Evolutionary conservation across 2,797 vertebrate species (phyloP), one percentile per base, ranked within the genome.

Genomic region (Melanotaenia parkinsoni): DNA sequence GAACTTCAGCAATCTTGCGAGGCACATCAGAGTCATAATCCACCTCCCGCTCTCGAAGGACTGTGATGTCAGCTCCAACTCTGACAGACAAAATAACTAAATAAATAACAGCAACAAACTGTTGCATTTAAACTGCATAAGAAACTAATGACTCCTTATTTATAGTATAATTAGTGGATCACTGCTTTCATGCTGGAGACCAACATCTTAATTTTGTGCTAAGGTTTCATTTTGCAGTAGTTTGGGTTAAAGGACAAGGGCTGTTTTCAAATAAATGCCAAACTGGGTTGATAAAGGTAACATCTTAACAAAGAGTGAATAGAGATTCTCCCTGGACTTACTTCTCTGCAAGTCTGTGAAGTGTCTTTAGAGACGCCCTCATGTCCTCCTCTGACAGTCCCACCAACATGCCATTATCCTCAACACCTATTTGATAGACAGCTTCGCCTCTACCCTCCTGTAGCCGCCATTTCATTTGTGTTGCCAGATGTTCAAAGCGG

Each of bases 381-480:
- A 99, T 97, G 82, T 99, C 98, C 56, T 97, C 96, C 84, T 98
- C 97, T 0, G 97, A 95, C 63, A 99, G 94, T 63, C 98, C 98
- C 83, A 97, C 98, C 81, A 99, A 93, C 91, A 99, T 95, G 70
- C 98, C 98, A 0, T 98, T 99, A 87, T 99, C 98, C 92, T 99
- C 97, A 9, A 99, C 98, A 0, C 98, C 98, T 3, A 99, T 99
- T 91, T 99, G 98, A 91, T 99, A 99, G 75, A 99, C 97, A 0
- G 98, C 98, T 92, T 99, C 98, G 0, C 98, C 98, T 0, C 96
- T 95, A 70, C 98, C 98, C 86, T 99, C 98, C 89, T 99, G 98
- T 3, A 99, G 95, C 3, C 97, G 91, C 98, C 98, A 99, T 92
- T 99, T 99, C 98, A 99, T 98, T 89, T 99, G 98, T 0, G 98